Evolutionary conservation across 2,113 vertebrate genomes (phyloP), one percentile per base, ranked within the genome.

Genomic region (Delphinapterus leucas): DNA sequence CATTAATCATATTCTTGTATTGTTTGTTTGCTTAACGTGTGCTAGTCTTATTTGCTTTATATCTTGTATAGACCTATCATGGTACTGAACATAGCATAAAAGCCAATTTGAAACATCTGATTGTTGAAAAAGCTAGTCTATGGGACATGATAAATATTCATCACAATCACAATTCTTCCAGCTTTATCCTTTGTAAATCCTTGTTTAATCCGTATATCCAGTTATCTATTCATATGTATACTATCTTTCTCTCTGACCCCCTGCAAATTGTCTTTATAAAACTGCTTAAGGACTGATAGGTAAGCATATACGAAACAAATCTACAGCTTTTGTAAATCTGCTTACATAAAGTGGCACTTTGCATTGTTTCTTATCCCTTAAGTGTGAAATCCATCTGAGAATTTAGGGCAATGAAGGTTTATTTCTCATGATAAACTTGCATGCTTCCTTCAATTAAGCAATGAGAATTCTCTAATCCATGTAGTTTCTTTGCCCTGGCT

Each of bases 81-180:
- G 63, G 76, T 74, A 86, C 36, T 71, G 47, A 86, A 65, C 68
- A 92, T 44, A 71, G 47, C 9, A 84, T 81, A 96, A 96, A 96
- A 96, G 87, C 31, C 83, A 81, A 76, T 95, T 84, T 81, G 49
- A 96, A 96, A 81, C 36, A 97, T 91, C 58, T 83, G 74, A 90
- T 89, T 83, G 60, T 76, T 87, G 60, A 80, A 86, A 90, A 95
- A 80, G 23, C 86, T 89, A 70, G 83, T 96, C 86, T 92, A n/a
- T 55, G 73, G 36, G 36, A 77, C 23, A 47, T 60, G 41, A 94
- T 96, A 98, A 97, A 97, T 96, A 97, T 95, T 97, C 82, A 96
- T 97, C 70, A 74, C 70, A 70, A 95, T 86, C 61, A 91, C 25
- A 86, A 55, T 87, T 84, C 79, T 84, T 92, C 73, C 9, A 88